Evolutionary conservation across 2,888 invertebrate species (phyloP).

Genomic region (Leucozona laternaria): DNA sequence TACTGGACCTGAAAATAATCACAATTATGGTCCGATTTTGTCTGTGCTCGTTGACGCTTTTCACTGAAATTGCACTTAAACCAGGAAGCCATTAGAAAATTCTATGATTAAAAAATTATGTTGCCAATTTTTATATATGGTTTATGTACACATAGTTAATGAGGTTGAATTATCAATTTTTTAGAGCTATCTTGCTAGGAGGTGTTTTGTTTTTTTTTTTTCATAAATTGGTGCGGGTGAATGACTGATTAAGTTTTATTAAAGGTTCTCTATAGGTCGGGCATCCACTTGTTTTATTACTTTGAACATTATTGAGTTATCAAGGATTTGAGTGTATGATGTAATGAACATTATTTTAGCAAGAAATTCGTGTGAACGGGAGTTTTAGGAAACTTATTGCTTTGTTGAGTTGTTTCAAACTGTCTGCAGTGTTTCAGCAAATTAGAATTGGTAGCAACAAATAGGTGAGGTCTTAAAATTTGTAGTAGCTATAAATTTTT

Average conservation of each 20-base stretch:
- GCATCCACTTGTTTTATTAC: no score
- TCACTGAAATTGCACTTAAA: conserved; percentile 28
- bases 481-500: no score
- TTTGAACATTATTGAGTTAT: no score
- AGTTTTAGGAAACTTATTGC: no score
- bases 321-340: no score
- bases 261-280: no score
- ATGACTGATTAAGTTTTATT: background rate
- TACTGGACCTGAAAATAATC: conserved; percentile 67
- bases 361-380: no score
- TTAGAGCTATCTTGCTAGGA: background rate
- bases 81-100: conserved; percentile 60
- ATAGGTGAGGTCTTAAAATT: no score
- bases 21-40: conserved; percentile 54
- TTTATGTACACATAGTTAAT: background rate
- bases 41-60: conserved; percentile 66
- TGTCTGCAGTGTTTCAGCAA: no score
- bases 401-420: no score
- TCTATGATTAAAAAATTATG: conserved; percentile 14
- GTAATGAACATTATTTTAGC: no score
- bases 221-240: background rate
- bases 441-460: no score
- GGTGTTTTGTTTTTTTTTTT: background rate
- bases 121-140: conserved; percentile 18
- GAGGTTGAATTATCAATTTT: background rate